Conservation (phyloP, 2,113 vertebrate genomes). For the Lasiurus cinereus region DNA sequence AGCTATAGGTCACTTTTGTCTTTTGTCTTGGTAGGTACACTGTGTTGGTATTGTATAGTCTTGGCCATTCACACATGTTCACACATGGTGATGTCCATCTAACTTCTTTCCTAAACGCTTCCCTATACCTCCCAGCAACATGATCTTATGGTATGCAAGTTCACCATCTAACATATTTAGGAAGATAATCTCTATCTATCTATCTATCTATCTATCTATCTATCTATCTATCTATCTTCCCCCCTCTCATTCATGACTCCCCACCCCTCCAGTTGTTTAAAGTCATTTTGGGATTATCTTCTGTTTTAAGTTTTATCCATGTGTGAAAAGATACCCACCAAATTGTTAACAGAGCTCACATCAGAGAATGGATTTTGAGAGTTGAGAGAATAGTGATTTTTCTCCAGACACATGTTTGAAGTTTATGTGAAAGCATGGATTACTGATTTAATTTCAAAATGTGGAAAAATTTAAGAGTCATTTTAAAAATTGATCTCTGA, state of each 20-base stretch:
- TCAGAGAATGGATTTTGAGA: neutral
- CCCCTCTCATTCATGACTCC: neutral
- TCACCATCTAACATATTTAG: neutral
- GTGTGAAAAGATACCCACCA: neutral
- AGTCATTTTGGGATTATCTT: neutral
- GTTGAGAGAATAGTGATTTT: neutral
- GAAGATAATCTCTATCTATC: neutral
- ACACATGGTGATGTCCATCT: neutral
- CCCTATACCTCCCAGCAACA: neutral
- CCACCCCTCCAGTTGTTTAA: neutral
- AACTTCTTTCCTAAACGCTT: neutral
- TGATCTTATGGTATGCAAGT: neutral
- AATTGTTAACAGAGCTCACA: neutral
- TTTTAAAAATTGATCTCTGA: neutral
- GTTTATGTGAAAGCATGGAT: neutral
- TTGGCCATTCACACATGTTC: neutral
- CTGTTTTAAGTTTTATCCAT: slow-evolving; percentile 7
- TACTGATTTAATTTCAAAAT: slow-evolving; percentile 1
- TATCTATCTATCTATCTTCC: neutral
- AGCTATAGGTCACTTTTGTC: neutral
- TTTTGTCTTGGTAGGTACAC: neutral
- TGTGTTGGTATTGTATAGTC: neutral
- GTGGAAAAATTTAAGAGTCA: neutral
- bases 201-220: too few species aligned
- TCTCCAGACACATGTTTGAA: neutral